A percentile compares a stretch with the other conserved stretches of the same genome.
Evolutionary conservation across 2,888 invertebrate genomes (phyloP).

Genomic region (Acrobasis repandana): DNA sequence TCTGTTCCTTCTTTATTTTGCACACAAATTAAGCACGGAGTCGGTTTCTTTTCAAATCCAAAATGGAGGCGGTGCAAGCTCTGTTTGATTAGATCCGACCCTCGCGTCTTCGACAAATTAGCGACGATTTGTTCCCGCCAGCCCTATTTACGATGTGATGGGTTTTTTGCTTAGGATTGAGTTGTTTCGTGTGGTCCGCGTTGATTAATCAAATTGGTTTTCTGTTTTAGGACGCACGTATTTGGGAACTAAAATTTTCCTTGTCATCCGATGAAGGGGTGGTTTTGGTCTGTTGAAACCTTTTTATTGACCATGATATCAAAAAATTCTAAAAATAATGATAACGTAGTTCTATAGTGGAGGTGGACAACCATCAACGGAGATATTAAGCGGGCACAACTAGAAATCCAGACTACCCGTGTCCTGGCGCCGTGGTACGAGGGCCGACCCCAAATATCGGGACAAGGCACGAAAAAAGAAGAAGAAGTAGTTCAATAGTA

Average conservation of each 20-base stretch:
- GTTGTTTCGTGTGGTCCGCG: conserved; percentile 43
- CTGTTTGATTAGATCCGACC: conserved; percentile 52
- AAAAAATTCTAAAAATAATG: too few relatives aligned
- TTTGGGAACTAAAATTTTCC: background rate
- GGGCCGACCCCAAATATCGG: too few relatives aligned
- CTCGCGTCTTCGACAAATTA: conserved; percentile 63
- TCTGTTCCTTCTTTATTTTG: conserved; percentile 14
- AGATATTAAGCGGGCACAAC: too few relatives aligned
- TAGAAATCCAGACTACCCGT: too few relatives aligned
- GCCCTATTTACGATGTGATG: conserved; percentile 37
- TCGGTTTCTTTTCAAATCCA: conserved; percentile 48
- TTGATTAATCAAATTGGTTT: conserved; percentile 11
- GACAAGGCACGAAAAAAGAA: too few relatives aligned
- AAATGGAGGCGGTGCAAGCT: conserved; percentile 43
- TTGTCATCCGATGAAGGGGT: background rate
- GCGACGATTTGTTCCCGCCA: conserved; percentile 49
- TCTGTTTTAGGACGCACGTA: background rate
- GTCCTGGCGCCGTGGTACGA: too few relatives aligned
- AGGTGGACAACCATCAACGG: too few relatives aligned
- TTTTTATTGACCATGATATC: background rate
- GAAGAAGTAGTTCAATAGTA: too few relatives aligned
- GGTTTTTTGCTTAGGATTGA: conserved; percentile 53
- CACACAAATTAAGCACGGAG: conserved; percentile 37
- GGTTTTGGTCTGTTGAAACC: background rate
- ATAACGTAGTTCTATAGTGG: too few relatives aligned